Conservation (phyloP, 2,888 invertebrate species). For the Plemyria rubiginata region DNA sequence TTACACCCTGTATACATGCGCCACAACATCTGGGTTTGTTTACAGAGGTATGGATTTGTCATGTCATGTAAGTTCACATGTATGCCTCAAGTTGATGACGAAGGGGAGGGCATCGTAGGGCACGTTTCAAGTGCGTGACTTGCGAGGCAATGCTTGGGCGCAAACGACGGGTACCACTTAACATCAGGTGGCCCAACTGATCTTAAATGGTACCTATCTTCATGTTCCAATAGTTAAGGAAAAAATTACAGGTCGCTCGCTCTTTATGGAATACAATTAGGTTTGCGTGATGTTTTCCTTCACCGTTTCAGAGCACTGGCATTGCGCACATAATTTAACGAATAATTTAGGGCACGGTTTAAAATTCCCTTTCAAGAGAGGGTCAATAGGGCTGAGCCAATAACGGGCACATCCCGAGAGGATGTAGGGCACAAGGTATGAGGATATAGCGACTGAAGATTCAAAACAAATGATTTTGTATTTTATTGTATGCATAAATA, state of each 20-base stretch:
- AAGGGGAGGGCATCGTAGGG: no score
- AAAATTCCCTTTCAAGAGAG: slow-evolving; percentile 58
- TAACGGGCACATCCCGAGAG: slow-evolving; percentile 54
- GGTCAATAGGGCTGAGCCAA: slow-evolving; percentile 60
- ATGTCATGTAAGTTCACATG: not conserved
- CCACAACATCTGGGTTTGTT: slow-evolving; percentile 16
- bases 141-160: no score
- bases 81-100: no score
- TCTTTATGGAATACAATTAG: not conserved
- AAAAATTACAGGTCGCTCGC: not conserved
- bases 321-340: not conserved
- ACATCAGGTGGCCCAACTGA: no score
- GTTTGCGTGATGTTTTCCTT: not conserved
- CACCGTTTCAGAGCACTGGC: not conserved
- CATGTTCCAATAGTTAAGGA: not conserved
- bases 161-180: no score
- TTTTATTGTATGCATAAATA: no score
- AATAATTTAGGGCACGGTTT: slow-evolving; percentile 35
- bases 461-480: no score
- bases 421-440: slow-evolving; percentile 34
- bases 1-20: slow-evolving; percentile 8
- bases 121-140: no score
- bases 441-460: not conserved
- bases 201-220: no score
- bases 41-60: slow-evolving; percentile 7